Evolutionary conservation across 2,888 invertebrate genomes (phyloP), one percentile per base, ranked within the genome.

Genomic region (Morinoia aosen): DNA sequence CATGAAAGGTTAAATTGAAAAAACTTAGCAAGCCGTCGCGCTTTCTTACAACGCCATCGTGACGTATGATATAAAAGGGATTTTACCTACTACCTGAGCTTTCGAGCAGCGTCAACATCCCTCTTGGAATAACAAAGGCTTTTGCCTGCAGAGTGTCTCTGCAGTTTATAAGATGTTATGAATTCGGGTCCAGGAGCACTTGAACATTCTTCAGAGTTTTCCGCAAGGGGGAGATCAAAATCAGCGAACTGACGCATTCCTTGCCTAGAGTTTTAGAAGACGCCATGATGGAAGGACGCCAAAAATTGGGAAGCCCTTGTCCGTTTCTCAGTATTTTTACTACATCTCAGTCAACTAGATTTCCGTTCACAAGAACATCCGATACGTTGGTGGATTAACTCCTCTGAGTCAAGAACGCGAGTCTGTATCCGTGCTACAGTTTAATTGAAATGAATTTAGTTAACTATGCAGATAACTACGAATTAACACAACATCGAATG

Each of bases 121-220:
- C 76, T 19, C 76, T 16, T 76, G 25, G 8, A 76, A 76, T 76
- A 76, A 76, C 76, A 76, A 76, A 76, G 76, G 76, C 76, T 76
- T 76, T 33, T 25, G 76, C 33, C 25, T 25, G 76, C 61, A 19
- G 25, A 76, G 76, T 76, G 76, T 76, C 76, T 33, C 76, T 40
- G 90, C 40, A 90, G 40, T 90, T 90, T 48, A 90, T 90, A 90
- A 39, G 39, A 90, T 40, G 90, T 90, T 39, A 90, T 90, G 90
- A 90, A 90, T 90, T 90, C 90, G 40, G 48, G 90, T 90, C 40
- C 39, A 39, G 48, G 16, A 39, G 90, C 90, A 90, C 90, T 48
- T 40, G 40, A 40, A 90, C 93, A 93, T 93, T 93, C 93, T 57
- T 93, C 57, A 93, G 48, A 93, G 93, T 93, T 93, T 93, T 93